Evolutionary conservation across 2,113 vertebrate genomes (phyloP), one percentile per base, ranked within the genome.

Genomic region (Hypomesus transpacificus): DNA sequence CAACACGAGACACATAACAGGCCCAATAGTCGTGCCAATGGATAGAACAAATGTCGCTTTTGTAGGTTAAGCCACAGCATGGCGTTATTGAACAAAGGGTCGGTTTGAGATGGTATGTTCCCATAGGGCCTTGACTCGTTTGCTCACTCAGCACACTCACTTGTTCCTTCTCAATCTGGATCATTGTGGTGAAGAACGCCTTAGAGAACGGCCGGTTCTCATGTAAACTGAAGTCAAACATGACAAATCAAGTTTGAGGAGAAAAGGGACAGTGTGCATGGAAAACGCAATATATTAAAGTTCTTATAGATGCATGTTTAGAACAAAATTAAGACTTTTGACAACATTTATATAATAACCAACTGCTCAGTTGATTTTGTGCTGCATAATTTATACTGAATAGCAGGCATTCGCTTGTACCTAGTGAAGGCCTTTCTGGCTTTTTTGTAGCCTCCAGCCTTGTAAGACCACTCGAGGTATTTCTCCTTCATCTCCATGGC

Each of bases 131-230:
- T 17, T 1, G 50, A 7, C 13, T 56, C 24, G 57, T 13, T 26
- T 50, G 14, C 59, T 24, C 28, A 53, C 16, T 56, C 1, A 61
- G 16, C 17, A 8, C 57, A 85, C 87, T 86, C 87, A 99, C 97
- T 84, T 97, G 96, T 39, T 96, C 90, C 78, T 97, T 98, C 90
- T 98, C 96, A 34, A 98, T 94, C 69, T 94, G 80, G 64, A 98
- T 94, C 93, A 99, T 98, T 78, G 78, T 94, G 84, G 83, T 93
- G 88, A 99, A 99, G 90, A 98, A 98, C 4, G 81, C 79, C 78
- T 94, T 91, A 59, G 95, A 93, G 85, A 98, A 82, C 0, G 96
- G 96, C 4, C 93, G 92, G 63, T 80, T 92, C 85, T 98, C 96
- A 67, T 94, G 92, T 71, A 98, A 84, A 80, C 97, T 98, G 82